These are phyloP conservation scores for Sebastes iracundus DNA, from an alignment of 2,797 vertebrate genomes.

Conservation along the genomic window DNA sequence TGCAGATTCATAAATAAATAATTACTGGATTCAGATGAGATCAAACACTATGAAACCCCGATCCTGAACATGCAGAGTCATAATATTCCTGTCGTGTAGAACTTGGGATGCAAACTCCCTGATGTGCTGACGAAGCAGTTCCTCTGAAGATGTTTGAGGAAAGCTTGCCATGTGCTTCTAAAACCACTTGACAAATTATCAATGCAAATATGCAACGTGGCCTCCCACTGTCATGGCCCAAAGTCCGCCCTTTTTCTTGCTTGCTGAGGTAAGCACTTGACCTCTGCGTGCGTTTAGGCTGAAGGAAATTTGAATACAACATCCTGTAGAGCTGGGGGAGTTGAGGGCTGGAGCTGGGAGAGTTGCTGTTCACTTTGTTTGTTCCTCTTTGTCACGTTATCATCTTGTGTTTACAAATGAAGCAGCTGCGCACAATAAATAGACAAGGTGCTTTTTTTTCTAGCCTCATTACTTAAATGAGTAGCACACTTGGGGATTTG, in stretches of 20 bases:
- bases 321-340: not conserved
- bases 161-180: not conserved
- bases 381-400: constrained; percentile 24
- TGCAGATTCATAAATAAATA: not conserved
- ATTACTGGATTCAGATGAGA: not conserved
- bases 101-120: not conserved
- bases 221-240: not conserved
- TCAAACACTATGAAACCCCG: not conserved
- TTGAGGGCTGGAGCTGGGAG: not conserved
- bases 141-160: not conserved
- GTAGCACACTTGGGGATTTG: constrained; percentile 8
- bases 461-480: constrained; percentile 45
- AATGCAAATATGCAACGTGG: constrained; percentile 38
- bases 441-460: constrained; percentile 5
- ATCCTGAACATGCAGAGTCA: not conserved
- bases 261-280: constrained; percentile 28
- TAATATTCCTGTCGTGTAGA: not conserved
- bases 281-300: constrained; percentile 2
- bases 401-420: constrained; percentile 47
- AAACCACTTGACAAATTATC: constrained; percentile 36
- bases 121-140: constrained; percentile 19
- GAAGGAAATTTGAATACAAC: constrained; percentile 10
- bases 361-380: not conserved
- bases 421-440: constrained; percentile 22
- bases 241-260: not conserved